Evolutionary conservation across 2,113 vertebrate species (phyloP).

Genomic region (Prietella phreatophila): DNA sequence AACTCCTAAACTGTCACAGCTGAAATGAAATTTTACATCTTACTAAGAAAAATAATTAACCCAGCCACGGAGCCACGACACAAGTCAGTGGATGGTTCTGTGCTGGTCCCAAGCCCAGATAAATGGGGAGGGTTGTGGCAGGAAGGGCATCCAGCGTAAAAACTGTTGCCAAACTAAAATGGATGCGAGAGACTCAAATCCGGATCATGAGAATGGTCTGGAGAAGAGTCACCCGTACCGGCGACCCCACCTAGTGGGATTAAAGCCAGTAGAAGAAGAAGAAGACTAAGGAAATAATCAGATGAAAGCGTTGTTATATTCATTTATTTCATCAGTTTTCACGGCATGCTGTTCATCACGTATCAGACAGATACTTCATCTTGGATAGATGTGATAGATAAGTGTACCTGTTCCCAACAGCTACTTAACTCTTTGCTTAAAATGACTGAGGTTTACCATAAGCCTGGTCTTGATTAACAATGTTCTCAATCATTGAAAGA

Average conservation of each 20-base stretch:
- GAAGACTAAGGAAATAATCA: no score
- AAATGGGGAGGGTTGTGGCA: no score
- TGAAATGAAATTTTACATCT: not conserved
- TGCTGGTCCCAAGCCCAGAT: no score
- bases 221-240: no score
- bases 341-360: slow-evolving; percentile 55
- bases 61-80: no score
- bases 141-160: no score
- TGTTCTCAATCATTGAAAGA: slow-evolving; percentile 46
- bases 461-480: slow-evolving; percentile 31
- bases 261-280: no score
- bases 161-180: no score
- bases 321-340: slow-evolving; percentile 32
- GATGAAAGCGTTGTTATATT: not conserved
- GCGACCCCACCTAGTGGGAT: no score
- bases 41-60: not conserved
- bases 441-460: slow-evolving; percentile 32
- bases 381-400: not conserved
- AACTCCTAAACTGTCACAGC: not conserved
- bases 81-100: no score
- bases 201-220: no score
- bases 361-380: slow-evolving; percentile 53
- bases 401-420: not conserved
- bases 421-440: slow-evolving; percentile 12
- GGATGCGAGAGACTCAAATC: no score